A percentile compares a stretch with the other conserved stretches of the same genome.
phyloP scores from a whole-genome alignment of 2,888 invertebrate species.

The Limnephilus lunatus region DNA sequence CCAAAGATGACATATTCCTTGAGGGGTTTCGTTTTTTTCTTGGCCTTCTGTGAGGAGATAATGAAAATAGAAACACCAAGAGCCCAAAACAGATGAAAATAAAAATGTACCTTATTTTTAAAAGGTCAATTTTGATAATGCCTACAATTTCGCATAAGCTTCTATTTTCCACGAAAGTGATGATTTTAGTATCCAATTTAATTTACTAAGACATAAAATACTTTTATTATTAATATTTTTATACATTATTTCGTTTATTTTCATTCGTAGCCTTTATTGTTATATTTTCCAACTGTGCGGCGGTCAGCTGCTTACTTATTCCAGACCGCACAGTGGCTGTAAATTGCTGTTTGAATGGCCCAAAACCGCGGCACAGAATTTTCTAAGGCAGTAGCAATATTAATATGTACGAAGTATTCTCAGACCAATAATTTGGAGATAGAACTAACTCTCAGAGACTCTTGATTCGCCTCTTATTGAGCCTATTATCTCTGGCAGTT shows the following conservation, averaged over 20 bases:
- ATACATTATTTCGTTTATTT: not conserved
- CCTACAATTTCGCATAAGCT: too few relatives aligned
- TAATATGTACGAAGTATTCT: not conserved
- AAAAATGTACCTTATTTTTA: too few relatives aligned
- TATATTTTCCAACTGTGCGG: not conserved
- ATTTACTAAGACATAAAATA: too few relatives aligned
- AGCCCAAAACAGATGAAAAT: too few relatives aligned
- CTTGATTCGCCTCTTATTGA: not conserved
- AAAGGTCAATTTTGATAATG: too few relatives aligned
- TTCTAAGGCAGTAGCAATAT: not conserved
- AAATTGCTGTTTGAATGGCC: not conserved
- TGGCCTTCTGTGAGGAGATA: too few relatives aligned
- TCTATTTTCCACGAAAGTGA: too few relatives aligned
- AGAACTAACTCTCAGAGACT: not conserved
- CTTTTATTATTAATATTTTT: too few relatives aligned
- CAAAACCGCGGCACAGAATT: not conserved
- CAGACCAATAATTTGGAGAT: not conserved
- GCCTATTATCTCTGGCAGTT: not conserved
- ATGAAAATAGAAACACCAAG: too few relatives aligned
- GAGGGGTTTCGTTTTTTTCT: too few relatives aligned
- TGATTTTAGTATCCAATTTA: too few relatives aligned
- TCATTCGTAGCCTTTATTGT: not conserved
- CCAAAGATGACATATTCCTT: too few relatives aligned
- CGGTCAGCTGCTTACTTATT: not conserved
- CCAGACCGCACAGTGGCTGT: not conserved